phyloP scores from a whole-genome alignment of 2,113 vertebrate genomes.

The Machaerirhynchus nigripectus region DNA sequence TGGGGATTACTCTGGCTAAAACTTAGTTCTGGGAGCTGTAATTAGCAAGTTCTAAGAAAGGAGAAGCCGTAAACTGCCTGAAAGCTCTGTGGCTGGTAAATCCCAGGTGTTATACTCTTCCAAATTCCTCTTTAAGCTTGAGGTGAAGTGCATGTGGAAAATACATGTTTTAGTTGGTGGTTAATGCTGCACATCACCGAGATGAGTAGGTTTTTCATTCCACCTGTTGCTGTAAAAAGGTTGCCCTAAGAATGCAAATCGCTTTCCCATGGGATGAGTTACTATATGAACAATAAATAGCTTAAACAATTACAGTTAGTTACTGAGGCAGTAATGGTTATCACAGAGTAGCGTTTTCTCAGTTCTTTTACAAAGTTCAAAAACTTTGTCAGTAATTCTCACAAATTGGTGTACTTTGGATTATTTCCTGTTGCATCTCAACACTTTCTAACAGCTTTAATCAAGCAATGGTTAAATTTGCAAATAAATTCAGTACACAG shows the following conservation, averaged over 20 bases:
- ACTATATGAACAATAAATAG: background rate
- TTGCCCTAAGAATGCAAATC: background rate
- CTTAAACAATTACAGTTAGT: background rate
- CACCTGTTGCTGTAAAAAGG: background rate
- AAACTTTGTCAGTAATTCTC: background rate
- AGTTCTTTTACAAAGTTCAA: background rate
- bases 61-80: background rate
- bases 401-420: background rate
- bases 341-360: background rate
- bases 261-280: background rate
- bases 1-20: background rate
- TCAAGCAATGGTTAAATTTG: background rate
- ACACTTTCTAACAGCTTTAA: background rate
- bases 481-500: background rate
- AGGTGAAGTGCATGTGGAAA: background rate
- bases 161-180: background rate
- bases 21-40: background rate
- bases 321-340: background rate
- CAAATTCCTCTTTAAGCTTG: background rate
- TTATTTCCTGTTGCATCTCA: background rate
- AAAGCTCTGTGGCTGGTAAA: background rate
- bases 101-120: background rate
- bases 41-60: background rate
- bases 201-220: background rate
- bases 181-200: background rate